Base-by-base conservation (phyloP, 2,888 invertebrate genomes). In the Ichneumoninae sp. region DNA sequence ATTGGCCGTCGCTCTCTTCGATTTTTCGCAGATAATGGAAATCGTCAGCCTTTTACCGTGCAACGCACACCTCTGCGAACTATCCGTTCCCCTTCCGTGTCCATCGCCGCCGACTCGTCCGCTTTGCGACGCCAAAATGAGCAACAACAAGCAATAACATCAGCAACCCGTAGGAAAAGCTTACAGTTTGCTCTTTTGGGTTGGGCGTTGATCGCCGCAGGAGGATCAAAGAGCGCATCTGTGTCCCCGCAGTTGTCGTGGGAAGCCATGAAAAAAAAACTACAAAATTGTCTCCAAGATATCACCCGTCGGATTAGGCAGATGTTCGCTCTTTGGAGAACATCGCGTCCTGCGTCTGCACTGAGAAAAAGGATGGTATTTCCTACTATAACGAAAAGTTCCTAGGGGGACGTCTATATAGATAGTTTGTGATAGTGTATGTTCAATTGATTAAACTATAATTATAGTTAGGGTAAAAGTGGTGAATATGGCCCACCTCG, bases 1-100 rank as follows among this genome's bases (percentile, higher is more conserved):
- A 90, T 91, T 89, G 91, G 88, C 80, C 83, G 81, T 83, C 68
- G 77, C 74, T 73, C 81, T 81, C 74, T 77, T 77, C 69, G 54
- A 74, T 73, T 66, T 30, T 57, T 65, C 87, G 85, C 87, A 85
- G 85, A 85, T 84, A 76, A 54, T 66, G 54, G 65, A 75, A 63
- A 63, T 30, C 63, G 63, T 63, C 63, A 63, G 30, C 33, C 63
- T 33, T 16, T 16, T 63, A 33, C 63, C 63, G 16, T 63, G 33
- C 33, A 5, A 5, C 19, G 19, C 47, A 50, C 69, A 19, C 69
- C 69, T 47, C 36, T 19, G 33, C 19, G 54, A 47, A 47, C 13
- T 40, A 26, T n/a, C 8, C 26, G 47, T 60, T 6, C 52, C 54
- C 65, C 52, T 65, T 65, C 26, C 63, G 40, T 30, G 33, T 50